phyloP scores from a whole-genome alignment of 2,797 vertebrate species.

The Sebastes alutus region DNA sequence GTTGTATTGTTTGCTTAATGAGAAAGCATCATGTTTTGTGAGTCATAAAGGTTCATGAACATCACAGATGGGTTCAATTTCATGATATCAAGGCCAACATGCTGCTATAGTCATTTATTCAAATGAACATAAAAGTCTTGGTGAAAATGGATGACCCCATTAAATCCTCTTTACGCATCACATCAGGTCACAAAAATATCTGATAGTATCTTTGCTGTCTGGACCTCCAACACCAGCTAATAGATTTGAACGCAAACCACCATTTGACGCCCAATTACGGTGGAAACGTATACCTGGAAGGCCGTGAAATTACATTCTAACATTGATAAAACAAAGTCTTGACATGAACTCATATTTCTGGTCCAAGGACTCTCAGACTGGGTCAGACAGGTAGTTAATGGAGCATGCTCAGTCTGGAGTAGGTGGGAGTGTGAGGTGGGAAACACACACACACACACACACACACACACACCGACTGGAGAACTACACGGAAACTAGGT shows the following conservation, averaged over 20 bases:
- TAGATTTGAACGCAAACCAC: constrained; percentile 14
- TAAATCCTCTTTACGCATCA: neutral
- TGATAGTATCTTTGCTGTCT: neutral
- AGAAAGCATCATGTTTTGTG: neutral
- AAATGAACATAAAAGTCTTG: neutral
- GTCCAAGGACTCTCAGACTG: constrained; percentile 72
- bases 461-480: constrained; percentile 27
- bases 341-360: constrained; percentile 59
- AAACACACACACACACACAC: constrained; percentile 9
- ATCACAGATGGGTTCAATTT: neutral
- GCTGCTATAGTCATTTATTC: neutral
- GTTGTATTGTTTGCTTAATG: neutral
- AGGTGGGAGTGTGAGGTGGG: constrained; percentile 34
- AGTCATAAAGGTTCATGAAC: constrained; percentile 1
- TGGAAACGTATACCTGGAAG: neutral
- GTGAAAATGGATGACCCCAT: neutral
- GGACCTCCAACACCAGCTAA: neutral
- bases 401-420: constrained; percentile 63
- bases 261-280: constrained; percentile 6
- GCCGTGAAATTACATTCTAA: constrained; percentile 21
- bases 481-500: constrained; percentile 77
- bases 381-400: constrained; percentile 75
- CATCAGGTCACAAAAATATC: neutral
- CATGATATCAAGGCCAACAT: neutral
- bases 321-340: constrained; percentile 12